Evolutionary conservation across 1,140 invertebrate genomes (phyloP), one percentile per base, ranked within the genome.

Genomic region (Brachionus asplanchnoidis): DNA sequence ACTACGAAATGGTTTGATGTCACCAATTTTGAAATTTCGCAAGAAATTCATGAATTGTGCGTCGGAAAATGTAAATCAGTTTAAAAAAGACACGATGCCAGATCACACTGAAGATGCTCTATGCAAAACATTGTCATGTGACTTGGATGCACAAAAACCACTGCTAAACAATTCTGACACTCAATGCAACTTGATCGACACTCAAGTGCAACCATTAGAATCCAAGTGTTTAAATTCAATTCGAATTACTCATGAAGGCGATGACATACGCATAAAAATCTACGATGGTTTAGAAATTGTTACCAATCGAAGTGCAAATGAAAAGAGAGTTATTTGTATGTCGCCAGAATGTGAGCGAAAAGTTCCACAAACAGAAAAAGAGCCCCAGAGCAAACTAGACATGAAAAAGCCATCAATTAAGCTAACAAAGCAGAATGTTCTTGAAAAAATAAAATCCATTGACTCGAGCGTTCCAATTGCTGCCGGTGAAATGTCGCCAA

Each of bases 281-380:
- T 53, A 65, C 20, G 79, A 46, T 46, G 40, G 53, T 26, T 32
- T 82, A 9, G 79, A 82, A 23, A 82, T 82, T 23, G n/a, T 82
- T 20, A 40, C 79, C n/a, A 82, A 68, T 46, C 53, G n/a, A n/a
- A 50, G 3, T 84, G 84, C n/a, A 75, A 86, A 20, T 85, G 86
- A 23, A 17, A 60, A 26, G 23, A 75, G 17, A 60, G 28, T 86
- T 82, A 75, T 82, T n/a, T 85, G 46, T 40, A 77, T 36, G 84
- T 86, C 68, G 50, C 86, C 50, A 11, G 7, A 50, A 23, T 20
- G 14, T 50, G 20, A 23, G 11, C 23, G 44, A 46, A 77, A 77
- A 77, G 3, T 12, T 40, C 42, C 40, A 5, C 32, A 44, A 40
- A 42, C 36, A 8, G n/a, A 77, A 50, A 53, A 5, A 50, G 14